phyloP scores from a whole-genome alignment of 2,113 vertebrate species.

The Hippocampus mohnikei region DNA sequence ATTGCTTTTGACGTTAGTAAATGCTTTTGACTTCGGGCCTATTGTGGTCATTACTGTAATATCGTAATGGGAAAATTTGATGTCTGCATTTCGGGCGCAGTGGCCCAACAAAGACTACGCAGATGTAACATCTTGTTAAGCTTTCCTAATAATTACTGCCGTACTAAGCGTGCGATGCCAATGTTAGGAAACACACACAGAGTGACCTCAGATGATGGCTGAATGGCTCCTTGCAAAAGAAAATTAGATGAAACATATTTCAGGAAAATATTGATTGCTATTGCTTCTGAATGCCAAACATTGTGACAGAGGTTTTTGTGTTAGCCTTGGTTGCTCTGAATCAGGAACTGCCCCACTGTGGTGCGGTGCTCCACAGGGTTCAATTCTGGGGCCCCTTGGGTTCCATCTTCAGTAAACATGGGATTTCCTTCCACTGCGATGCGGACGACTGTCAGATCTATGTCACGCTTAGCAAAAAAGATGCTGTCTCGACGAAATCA shows the following conservation, averaged over 20 bases:
- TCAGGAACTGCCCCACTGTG: too few relatives aligned
- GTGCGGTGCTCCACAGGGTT: too few relatives aligned
- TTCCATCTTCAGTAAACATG: too few relatives aligned
- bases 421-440: too few relatives aligned
- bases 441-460: too few relatives aligned
- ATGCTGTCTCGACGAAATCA: too few relatives aligned
- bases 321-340: too few relatives aligned
- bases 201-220: background rate
- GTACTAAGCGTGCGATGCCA: too few relatives aligned
- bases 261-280: background rate
- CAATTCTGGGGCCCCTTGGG: too few relatives aligned
- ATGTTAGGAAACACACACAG: background rate
- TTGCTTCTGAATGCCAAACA: background rate
- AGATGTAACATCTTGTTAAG: background rate
- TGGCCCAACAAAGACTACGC: background rate
- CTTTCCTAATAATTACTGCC: background rate
- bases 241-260: background rate
- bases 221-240: background rate
- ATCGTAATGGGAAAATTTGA: background rate
- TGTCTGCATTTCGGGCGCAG: background rate
- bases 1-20: constrained; percentile 19
- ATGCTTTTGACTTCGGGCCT: constrained; percentile 18
- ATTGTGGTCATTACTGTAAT: constrained; percentile 10
- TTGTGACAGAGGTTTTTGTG: too few relatives aligned
- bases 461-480: too few relatives aligned